Conservation (phyloP, 2,797 vertebrate genomes). For the Echeneis naucrates region DNA sequence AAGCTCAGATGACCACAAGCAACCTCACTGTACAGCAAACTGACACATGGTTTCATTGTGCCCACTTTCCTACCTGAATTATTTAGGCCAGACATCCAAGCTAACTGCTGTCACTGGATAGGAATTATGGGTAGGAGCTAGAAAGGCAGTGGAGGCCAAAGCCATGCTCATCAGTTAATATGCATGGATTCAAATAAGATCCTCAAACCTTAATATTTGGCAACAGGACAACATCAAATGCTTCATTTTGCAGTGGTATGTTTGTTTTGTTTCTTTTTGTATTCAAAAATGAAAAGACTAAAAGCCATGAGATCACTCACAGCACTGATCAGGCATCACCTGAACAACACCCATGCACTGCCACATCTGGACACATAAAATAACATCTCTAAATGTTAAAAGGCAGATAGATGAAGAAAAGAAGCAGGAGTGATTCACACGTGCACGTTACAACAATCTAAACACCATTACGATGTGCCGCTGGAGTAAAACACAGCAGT, state of each 20-base stretch:
- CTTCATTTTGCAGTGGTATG: constrained; percentile 19
- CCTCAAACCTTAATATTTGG: constrained; percentile 25
- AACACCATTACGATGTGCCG: background rate
- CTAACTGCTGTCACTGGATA: constrained; percentile 42
- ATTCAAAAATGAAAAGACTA: constrained; percentile 14
- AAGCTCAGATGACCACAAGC: constrained; percentile 74
- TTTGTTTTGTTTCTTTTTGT: constrained; percentile 37
- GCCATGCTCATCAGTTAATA: constrained; percentile 17
- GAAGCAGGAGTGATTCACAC: background rate
- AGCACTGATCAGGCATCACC: background rate
- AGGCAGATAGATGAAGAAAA: background rate
- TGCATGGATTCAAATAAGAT: constrained; percentile 25
- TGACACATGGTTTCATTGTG: constrained; percentile 62
- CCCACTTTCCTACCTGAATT: constrained; percentile 86
- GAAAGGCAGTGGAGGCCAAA: constrained; percentile 5
- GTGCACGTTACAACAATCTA: background rate
- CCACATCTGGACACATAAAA: background rate
- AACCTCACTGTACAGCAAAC: constrained; percentile 52
- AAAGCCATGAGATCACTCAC: constrained; percentile 21
- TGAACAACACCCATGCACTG: background rate
- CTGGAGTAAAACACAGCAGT: constrained; percentile 2
- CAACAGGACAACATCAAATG: constrained; percentile 8
- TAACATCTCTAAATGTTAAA: background rate
- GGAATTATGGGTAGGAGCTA: constrained; percentile 24
- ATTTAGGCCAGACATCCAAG: constrained; percentile 74